Evolutionary conservation across 2,113 vertebrate species (phyloP).

Genomic region (Motacilla alba): DNA sequence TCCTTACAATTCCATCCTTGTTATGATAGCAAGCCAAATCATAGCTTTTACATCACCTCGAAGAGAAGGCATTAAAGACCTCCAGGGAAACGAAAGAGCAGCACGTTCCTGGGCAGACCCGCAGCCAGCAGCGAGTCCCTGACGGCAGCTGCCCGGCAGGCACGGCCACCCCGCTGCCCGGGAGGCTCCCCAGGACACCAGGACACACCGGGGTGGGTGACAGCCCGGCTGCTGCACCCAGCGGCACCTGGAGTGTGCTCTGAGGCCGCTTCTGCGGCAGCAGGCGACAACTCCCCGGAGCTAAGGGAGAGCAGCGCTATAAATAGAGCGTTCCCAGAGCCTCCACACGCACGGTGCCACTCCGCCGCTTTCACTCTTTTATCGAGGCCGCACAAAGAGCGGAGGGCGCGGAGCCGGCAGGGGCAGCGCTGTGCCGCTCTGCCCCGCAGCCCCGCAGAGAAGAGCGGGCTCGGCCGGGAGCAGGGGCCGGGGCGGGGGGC

Average conservation of each 20-base stretch:
- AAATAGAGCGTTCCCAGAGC: neutral
- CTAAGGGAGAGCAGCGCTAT: neutral
- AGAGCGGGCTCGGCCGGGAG: accelerated
- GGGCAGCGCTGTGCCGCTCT: neutral
- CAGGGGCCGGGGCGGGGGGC: too few relatives aligned
- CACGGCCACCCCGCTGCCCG: accelerated
- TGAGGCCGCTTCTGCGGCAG: neutral
- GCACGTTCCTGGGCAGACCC: accelerated
- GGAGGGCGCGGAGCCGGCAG: accelerated
- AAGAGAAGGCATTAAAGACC: neutral
- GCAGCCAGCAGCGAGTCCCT: neutral
- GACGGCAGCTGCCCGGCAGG: neutral
- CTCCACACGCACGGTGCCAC: neutral
- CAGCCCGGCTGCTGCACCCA: neutral
- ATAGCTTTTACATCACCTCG: neutral
- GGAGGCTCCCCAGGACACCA: too few relatives aligned
- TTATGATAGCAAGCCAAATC: neutral
- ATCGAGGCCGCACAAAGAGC: neutral
- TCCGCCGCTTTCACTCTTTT: neutral
- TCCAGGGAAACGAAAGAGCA: neutral
- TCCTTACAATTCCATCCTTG: neutral
- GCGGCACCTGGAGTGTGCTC: neutral
- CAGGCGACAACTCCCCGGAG: neutral
- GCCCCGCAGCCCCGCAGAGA: accelerated
- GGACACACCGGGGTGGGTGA: accelerated